These are phyloP conservation scores for Clarias platycephalus DNA, from an alignment of 2,797 vertebrate genomes.

Conservation along the genomic window DNA sequence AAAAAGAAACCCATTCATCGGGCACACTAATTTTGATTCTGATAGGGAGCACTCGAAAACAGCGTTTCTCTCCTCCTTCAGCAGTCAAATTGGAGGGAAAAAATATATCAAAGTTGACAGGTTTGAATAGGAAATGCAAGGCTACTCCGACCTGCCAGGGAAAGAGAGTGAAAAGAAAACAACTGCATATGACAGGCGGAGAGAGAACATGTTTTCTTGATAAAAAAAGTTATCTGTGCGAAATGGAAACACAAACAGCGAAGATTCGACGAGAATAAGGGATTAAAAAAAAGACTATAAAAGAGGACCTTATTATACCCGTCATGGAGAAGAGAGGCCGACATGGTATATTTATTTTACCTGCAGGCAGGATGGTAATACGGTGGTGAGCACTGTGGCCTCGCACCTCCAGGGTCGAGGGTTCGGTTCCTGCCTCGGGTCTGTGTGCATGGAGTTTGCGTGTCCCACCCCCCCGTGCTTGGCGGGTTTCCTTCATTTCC, in stretches of 20 bases:
- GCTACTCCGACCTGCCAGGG: constrained; percentile 7
- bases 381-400: too few relatives aligned
- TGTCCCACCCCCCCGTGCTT: too few relatives aligned
- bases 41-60: constrained; percentile 39
- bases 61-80: constrained; percentile 40
- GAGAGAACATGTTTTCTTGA: constrained; percentile 22
- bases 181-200: constrained; percentile 8
- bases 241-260: constrained; percentile 12
- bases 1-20: constrained; percentile 47
- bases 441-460: too few relatives aligned
- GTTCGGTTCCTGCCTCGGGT: too few relatives aligned
- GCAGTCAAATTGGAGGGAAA: constrained; percentile 39
- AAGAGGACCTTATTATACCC: constrained; percentile 28
- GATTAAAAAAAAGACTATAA: constrained; percentile 8
- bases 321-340: background rate
- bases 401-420: too few relatives aligned
- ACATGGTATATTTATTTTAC: background rate
- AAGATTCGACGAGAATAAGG: background rate
- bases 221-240: constrained; percentile 1
- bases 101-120: constrained; percentile 47
- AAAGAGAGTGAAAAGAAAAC: constrained; percentile 14
- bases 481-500: too few relatives aligned
- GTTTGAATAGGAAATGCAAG: constrained; percentile 23
- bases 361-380: too few relatives aligned
- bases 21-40: constrained; percentile 43